Conservation (phyloP, 2,888 invertebrate species). For the Teleiodes luculella region DNA sequence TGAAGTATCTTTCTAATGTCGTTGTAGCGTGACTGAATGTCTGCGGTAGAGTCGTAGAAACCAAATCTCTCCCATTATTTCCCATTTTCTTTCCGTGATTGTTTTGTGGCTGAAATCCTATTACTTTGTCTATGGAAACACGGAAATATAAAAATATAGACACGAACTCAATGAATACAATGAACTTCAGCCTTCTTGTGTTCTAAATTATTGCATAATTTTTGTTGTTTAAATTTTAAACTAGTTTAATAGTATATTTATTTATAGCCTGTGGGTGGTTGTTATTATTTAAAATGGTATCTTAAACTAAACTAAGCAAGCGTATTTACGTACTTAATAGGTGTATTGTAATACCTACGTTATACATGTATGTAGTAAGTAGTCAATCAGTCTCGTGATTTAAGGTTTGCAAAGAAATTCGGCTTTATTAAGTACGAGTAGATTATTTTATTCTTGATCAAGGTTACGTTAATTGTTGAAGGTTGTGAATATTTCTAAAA, state of each 20-base stretch:
- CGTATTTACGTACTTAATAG: too few species aligned
- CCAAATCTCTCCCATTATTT: slow-evolving; percentile 4
- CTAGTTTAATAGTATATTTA: not conserved
- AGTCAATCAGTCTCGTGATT: too few species aligned
- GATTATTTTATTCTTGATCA: too few species aligned
- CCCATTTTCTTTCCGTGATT: slow-evolving; percentile 17
- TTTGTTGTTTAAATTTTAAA: not conserved
- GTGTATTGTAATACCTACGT: too few species aligned
- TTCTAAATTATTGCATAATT: not conserved
- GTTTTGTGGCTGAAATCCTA: slow-evolving; percentile 11
- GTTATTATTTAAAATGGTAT: too few species aligned
- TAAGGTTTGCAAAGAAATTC: too few species aligned
- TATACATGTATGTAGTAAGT: too few species aligned
- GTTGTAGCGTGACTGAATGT: not conserved
- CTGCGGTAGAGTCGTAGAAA: not conserved
- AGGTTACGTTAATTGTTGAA: too few species aligned
- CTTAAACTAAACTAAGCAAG: too few species aligned
- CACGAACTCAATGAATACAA: not conserved
- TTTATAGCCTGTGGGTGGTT: not conserved
- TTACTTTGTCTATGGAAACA: not conserved
- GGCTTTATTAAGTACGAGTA: too few species aligned
- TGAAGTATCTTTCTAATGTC: too few species aligned
- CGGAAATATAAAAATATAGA: slow-evolving; percentile 7
- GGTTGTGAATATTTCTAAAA: too few species aligned
- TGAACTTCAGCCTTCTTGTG: not conserved